Percentiles rank a stretch among this genome's conserved stretches.
These are phyloP conservation scores for Apis dorsata DNA, from an alignment of 1,140 invertebrate species.

Conservation along the genomic window DNA sequence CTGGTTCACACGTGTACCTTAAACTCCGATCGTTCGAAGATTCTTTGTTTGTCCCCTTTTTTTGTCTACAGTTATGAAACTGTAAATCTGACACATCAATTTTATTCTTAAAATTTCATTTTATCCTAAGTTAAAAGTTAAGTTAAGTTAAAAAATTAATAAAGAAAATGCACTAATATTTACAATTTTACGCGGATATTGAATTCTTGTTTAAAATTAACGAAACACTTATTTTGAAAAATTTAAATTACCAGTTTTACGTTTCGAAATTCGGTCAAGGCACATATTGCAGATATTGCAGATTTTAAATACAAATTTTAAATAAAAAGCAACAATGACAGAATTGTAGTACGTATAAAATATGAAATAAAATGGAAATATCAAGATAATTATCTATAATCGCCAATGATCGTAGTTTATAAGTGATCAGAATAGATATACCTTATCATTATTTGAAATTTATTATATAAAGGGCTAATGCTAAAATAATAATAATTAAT, in stretches of 20 bases:
- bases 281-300: background rate
- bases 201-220: background rate
- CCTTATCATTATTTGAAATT: slow-evolving; percentile 74
- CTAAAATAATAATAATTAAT: slow-evolving; percentile 70
- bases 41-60: background rate
- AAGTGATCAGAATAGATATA: slow-evolving; percentile 20
- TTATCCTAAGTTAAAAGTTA: background rate
- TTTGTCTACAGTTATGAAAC: background rate
- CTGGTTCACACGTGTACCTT: background rate
- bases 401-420: background rate
- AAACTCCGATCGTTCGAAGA: background rate
- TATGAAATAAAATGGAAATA: background rate
- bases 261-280: background rate
- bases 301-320: background rate
- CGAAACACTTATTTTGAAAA: background rate
- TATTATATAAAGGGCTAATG: slow-evolving; percentile 79
- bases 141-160: background rate
- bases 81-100: background rate
- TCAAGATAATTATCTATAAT: slow-evolving; percentile 15
- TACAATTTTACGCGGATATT: background rate
- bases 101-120: background rate
- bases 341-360: background rate
- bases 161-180: background rate
- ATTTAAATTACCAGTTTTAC: background rate
- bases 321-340: background rate